Base-by-base conservation (phyloP, 1,140 invertebrate species). In the Aphaenogaster ashmeadi region DNA sequence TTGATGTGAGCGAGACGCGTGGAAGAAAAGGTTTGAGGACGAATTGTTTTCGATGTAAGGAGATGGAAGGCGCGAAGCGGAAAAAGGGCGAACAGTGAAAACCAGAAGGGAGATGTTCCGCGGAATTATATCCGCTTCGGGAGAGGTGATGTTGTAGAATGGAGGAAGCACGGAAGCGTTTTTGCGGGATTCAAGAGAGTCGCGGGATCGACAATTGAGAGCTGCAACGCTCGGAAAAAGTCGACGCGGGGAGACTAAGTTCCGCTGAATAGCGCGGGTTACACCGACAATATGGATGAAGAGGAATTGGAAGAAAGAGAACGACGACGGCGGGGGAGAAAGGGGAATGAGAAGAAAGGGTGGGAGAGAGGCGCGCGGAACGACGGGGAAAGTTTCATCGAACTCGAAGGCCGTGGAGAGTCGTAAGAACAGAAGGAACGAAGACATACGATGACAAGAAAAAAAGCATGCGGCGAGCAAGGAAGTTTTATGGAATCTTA, bases 401-500 rank as follows among this genome's bases (percentile, higher is more conserved):
- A 77, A 75, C 62, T 81, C 54, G 84, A 90, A 89, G 77, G 56
- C 62, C 33, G 33, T 47, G 66, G 72, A 60, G 58, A 89, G 41
- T 75, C 52, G 77, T 72, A 81, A 87, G 78, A 88, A 77, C 47
- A 62, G 78, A 72, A 87, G 36, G 54, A 60, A 58, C 66, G 60
- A 85, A 72, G 56, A 72, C 58, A 54, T 58, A 80, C 74, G 50
- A 62, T 69, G 75, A 50, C 50, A 64, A 79, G 83, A 36, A 58
- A 60, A 66, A 84, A 78, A 84, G 79, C 50, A 64, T 56, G 72
- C 67, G 52, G 58, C 38, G 86, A 84, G 69, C 71, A 80, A 56
- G 38, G 69, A 89, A 88, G 88, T 88, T 88, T 83, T 88, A 88
- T 88, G 69, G 86, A 88, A 66, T 88, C 71, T 87, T 54, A 87